These are phyloP conservation scores for Otocyon megalotis DNA, from an alignment of 2,113 vertebrate species.

Conservation along the genomic window DNA sequence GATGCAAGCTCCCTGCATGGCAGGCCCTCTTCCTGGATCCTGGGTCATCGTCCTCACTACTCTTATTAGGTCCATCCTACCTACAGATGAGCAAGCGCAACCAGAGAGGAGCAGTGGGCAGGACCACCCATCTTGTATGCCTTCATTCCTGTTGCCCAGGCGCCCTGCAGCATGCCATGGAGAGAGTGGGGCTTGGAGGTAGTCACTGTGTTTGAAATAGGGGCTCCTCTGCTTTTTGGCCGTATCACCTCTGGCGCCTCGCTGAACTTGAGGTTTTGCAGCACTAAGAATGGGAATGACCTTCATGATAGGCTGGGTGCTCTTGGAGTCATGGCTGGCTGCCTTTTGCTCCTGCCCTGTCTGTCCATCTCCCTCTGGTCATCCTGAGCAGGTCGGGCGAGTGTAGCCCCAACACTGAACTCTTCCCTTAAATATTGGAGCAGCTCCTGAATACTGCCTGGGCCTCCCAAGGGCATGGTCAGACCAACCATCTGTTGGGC, in stretches of 20 bases:
- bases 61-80: neutral
- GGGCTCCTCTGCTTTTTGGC: neutral
- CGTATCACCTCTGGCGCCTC: accelerated
- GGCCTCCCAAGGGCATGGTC: neutral
- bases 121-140: neutral
- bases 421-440: too few relatives aligned
- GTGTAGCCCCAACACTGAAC: neutral
- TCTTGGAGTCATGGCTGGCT: neutral
- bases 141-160: neutral
- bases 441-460: neutral
- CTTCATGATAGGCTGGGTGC: accelerated
- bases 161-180: accelerated
- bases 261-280: neutral
- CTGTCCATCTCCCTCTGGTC: neutral
- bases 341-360: neutral
- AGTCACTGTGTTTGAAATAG: neutral
- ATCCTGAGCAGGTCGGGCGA: neutral
- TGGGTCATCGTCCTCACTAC: accelerated
- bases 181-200: neutral
- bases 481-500: neutral
- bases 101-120: neutral
- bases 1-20: accelerated
- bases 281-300: neutral
- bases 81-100: accelerated
- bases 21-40: neutral